Conservation (phyloP, 2,113 vertebrate genomes). For the Sclerurus mexicanus region DNA sequence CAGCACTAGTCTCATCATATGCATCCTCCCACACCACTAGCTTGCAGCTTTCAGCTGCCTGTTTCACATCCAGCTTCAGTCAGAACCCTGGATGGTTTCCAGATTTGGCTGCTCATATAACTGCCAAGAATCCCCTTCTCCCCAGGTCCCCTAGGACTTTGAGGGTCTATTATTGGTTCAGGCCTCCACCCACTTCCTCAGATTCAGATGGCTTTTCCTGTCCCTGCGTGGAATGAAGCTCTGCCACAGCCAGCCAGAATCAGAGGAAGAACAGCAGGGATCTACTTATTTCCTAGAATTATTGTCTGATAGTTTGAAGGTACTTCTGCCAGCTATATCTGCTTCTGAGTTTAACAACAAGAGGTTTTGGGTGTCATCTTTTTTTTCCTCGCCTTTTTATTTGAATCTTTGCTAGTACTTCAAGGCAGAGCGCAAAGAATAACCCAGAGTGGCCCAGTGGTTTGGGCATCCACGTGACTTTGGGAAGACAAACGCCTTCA, state of each 20-base stretch:
- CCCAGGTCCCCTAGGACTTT: background rate
- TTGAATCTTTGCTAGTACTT: background rate
- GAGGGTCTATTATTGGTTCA: slow-evolving; percentile 33
- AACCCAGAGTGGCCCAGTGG: background rate
- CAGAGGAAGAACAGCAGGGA: slow-evolving; percentile 53
- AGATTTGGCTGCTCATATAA: background rate
- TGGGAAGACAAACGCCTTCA: background rate
- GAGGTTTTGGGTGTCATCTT: background rate
- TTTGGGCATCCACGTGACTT: background rate
- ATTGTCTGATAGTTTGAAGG: slow-evolving; percentile 23
- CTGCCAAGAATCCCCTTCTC: slow-evolving; percentile 35
- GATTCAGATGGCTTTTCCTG: slow-evolving; percentile 53
- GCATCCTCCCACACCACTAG: background rate
- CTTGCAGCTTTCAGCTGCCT: background rate
- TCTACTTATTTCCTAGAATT: slow-evolving; percentile 58
- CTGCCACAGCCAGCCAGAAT: slow-evolving; percentile 33
- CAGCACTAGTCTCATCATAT: background rate
- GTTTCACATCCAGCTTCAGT: background rate
- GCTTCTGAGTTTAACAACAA: background rate
- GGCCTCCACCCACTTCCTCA: slow-evolving; percentile 51
- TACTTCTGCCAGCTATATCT: background rate
- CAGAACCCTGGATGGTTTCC: slow-evolving; percentile 9
- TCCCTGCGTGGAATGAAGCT: background rate
- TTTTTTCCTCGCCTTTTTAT: background rate
- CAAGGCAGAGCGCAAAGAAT: background rate